Conservation (phyloP, 1,140 invertebrate genomes). For the Listronotus bonariensis region DNA sequence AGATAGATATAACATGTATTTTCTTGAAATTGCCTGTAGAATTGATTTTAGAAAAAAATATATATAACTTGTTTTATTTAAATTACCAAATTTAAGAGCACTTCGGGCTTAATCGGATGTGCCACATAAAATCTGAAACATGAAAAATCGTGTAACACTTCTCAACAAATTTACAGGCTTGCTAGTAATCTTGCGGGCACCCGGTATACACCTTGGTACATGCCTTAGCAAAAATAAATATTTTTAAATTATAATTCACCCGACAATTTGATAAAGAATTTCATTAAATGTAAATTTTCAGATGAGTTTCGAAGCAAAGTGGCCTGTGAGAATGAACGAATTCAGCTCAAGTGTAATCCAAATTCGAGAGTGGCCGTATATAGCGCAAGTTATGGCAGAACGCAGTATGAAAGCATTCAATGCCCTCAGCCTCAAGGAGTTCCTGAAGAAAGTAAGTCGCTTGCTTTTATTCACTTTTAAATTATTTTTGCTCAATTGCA, state of each 20-base stretch:
- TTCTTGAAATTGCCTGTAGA: no score
- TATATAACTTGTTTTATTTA: no score
- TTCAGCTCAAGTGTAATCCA: conserved; percentile 80
- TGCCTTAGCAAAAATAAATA: neutral
- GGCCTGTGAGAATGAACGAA: conserved; percentile 85
- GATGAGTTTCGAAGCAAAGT: conserved; percentile 90
- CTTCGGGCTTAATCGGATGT: no score
- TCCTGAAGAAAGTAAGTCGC: conserved; percentile 77
- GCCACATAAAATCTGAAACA: no score
- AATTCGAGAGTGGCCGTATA: conserved; percentile 86
- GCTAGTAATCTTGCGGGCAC: no score
- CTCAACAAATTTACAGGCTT: no score
- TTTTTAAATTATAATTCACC: neutral
- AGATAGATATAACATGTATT: no score
- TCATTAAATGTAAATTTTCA: conserved; percentile 56
- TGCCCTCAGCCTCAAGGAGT: conserved; percentile 86
- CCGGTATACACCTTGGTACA: no score
- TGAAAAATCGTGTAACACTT: no score
- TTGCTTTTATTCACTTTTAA: conserved; percentile 19
- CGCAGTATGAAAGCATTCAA: conserved; percentile 84
- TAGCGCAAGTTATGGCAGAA: conserved; percentile 87
- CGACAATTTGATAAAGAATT: conserved; percentile 6
- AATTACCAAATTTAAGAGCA: no score
- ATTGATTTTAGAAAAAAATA: no score
- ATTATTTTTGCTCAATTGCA: no score